phyloP scores from a whole-genome alignment of 64 coral and sea anemone species.

The Exaiptasia diaphana region DNA sequence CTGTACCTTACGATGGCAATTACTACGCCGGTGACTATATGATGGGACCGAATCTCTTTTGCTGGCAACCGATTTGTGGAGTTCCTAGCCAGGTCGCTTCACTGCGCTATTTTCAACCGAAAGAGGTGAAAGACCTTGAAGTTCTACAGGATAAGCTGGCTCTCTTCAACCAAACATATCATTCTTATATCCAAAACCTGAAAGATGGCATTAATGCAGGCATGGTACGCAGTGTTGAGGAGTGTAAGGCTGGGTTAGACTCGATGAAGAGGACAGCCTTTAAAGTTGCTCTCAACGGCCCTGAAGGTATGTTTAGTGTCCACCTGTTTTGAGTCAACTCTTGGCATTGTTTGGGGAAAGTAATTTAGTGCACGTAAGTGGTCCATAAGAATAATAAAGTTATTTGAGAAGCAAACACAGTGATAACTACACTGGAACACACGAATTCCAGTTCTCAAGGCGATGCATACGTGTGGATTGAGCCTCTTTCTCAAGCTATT shows the following conservation, averaged over 20 bases:
- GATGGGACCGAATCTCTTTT: slow-evolving; percentile 83
- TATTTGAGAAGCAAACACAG: too few species aligned
- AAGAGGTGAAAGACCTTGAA: not conserved
- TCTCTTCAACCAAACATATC: slow-evolving; percentile 15
- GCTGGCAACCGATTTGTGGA: slow-evolving; percentile 47
- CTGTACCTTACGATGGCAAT: slow-evolving; percentile 61
- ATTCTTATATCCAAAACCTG: not conserved
- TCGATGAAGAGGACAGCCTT: slow-evolving; percentile 23
- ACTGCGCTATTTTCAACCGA: not conserved
- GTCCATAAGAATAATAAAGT: too few species aligned
- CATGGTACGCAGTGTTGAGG: slow-evolving; percentile 46
- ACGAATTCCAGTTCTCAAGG: too few species aligned
- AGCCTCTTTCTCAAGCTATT: too few species aligned
- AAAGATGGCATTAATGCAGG: slow-evolving; percentile 35
- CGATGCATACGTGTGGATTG: too few species aligned
- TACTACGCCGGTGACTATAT: slow-evolving; percentile 79
- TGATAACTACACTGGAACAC: too few species aligned
- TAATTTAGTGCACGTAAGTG: too few species aligned
- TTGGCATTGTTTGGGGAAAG: too few species aligned
- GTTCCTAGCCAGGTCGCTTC: not conserved
- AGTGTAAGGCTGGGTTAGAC: slow-evolving; percentile 41
- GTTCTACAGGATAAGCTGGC: slow-evolving; percentile 2
- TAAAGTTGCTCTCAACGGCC: not conserved
- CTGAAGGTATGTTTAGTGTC: slow-evolving; percentile 32
- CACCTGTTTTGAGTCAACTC: too few species aligned